Evolutionary conservation across 1,140 invertebrate genomes (phyloP).

Genomic region (Lepidurus apus): DNA sequence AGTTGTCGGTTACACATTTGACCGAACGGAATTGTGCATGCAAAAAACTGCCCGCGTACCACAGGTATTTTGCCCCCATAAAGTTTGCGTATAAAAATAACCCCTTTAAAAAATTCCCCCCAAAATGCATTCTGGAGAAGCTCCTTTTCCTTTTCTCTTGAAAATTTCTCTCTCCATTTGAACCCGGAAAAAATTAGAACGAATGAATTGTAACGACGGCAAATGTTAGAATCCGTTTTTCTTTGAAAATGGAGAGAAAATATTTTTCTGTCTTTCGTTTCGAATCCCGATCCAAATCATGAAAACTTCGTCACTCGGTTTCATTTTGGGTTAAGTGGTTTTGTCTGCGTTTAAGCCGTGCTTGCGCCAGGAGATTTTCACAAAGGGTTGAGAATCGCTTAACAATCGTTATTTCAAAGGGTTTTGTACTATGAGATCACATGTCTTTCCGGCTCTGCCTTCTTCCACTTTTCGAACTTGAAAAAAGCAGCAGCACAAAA

Average conservation of each 20-base stretch:
- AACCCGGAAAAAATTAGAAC: too few species aligned
- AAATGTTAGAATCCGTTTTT: too few species aligned
- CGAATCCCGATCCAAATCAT: too few species aligned
- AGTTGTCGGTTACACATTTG: background rate
- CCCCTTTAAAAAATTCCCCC: background rate
- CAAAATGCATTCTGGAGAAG: too few species aligned
- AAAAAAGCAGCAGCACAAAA: background rate
- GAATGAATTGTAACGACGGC: too few species aligned
- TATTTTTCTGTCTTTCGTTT: too few species aligned
- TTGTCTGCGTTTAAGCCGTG: background rate
- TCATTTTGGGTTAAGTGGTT: background rate
- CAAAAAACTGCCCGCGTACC: constrained; percentile 10
- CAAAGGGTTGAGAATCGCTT: background rate
- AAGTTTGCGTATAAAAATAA: background rate
- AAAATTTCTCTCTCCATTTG: too few species aligned
- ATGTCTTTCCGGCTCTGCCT: background rate
- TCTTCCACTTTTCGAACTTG: background rate
- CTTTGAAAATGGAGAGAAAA: too few species aligned
- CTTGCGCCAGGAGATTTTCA: background rate
- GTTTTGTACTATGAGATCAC: constrained; percentile 22
- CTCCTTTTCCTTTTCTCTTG: too few species aligned
- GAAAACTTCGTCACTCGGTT: background rate
- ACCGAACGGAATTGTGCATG: constrained; percentile 15
- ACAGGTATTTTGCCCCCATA: background rate
- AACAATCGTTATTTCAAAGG: background rate